phyloP scores from a whole-genome alignment of 2,113 vertebrate species.

The Scophthalmus maximus region DNA sequence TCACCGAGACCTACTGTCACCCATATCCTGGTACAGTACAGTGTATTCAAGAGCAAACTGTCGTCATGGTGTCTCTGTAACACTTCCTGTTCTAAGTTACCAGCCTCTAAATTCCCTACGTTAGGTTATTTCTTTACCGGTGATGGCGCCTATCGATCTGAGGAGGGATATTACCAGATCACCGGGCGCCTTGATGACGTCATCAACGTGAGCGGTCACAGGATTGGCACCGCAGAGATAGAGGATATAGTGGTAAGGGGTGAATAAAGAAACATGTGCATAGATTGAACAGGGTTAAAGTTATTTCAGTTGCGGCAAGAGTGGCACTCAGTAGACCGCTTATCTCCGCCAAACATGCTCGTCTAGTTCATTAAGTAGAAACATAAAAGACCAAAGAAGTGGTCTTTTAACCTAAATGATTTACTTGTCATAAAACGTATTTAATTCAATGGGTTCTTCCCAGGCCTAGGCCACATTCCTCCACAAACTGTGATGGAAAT shows the following conservation, averaged over 20 bases:
- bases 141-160: constrained; percentile 80
- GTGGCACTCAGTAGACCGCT: too few species aligned
- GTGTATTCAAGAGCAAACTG: neutral
- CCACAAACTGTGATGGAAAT: too few species aligned
- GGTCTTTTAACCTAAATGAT: too few species aligned
- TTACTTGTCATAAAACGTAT: too few species aligned
- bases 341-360: too few species aligned
- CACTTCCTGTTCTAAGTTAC: neutral
- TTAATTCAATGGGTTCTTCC: too few species aligned
- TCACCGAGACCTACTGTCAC: constrained; percentile 84
- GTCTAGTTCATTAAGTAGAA: too few species aligned
- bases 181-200: constrained; percentile 85
- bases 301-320: neutral
- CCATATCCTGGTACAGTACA: constrained; percentile 79
- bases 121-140: constrained; percentile 84
- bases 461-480: too few species aligned
- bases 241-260: constrained; percentile 83
- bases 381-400: neutral
- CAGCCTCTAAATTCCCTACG: neutral
- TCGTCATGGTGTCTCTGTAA: neutral
- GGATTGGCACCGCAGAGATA: constrained; percentile 85
- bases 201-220: constrained; percentile 86
- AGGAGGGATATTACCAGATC: constrained; percentile 85
- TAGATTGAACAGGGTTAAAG: neutral
- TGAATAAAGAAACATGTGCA: neutral